Evolutionary conservation across 2,888 invertebrate genomes (phyloP), one percentile per base, ranked within the genome.

Genomic region (Shargacucullia verbasci): DNA sequence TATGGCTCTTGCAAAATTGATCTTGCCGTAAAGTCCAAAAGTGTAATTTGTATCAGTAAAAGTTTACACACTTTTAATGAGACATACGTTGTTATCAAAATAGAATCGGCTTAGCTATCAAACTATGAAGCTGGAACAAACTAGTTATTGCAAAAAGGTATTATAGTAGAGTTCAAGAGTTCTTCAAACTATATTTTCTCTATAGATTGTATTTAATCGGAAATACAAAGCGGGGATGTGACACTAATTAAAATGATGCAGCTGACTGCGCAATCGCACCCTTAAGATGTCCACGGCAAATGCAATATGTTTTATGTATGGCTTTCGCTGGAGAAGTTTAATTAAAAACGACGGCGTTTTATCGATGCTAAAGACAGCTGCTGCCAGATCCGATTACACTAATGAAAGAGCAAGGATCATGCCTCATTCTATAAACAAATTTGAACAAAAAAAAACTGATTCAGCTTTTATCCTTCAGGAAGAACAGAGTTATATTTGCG

Each of bases 361-460:
- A 78, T 79, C 75, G 76, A 75, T 68, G 59, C 54, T 34, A 58
- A 66, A 64, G 77, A 76, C 84, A 85, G 83, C 79, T 82, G 85
- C 72, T 67, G 70, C 62, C 69, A 55, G 72, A 77, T 81, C 70
- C 67, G 68, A 85, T 86, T 84, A 84, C 81, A 75, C 68, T 79
- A 78, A 76, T 74, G 64, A 70, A 76, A 70, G 49, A 57, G 53
- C 14, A 29, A 27, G 40, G 34, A 58, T 48, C 53, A 39, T 29
- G 25, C 7, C 7, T 14, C 35, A n/a, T 45, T 49, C 14, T 55
- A 46, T 29, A 13, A 62, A 48, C 25, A 37, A 46, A 48, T 40
- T 59, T n/a, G n/a, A n/a, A n/a, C 5, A 12, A 15, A 7, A 1
- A 41, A 34, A 25, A 11, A 34, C 7, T n/a, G 15, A n/a, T 39